Percentiles rank a stretch among this genome's conserved stretches.
Conservation (phyloP, 2,113 vertebrate genomes). For the Puffinus mauretanicus region DNA sequence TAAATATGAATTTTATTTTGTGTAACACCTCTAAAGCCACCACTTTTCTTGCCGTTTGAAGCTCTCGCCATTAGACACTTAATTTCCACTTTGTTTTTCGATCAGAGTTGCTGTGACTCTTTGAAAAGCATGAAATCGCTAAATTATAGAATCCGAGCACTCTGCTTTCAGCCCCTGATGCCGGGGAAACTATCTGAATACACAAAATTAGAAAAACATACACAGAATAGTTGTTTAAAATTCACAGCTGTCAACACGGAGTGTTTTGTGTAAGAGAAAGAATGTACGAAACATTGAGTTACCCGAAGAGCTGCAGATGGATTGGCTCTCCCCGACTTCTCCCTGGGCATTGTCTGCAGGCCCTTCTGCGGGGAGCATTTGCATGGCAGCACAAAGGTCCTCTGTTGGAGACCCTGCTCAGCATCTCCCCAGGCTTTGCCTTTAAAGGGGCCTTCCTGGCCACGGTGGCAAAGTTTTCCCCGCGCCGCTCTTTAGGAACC, state of each 20-base stretch:
- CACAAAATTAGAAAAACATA: constrained; percentile 76
- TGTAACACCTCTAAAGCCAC: background rate
- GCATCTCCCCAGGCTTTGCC: constrained; percentile 65
- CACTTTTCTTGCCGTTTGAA: background rate
- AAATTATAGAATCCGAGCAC: constrained; percentile 74
- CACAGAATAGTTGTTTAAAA: constrained; percentile 73
- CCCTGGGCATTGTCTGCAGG: constrained; percentile 66
- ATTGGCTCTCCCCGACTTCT: constrained; percentile 38
- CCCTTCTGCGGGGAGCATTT: constrained; percentile 73
- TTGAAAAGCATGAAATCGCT: constrained; percentile 82
- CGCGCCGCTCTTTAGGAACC: constrained; percentile 43
- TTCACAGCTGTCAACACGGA: constrained; percentile 76
- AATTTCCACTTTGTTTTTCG: constrained; percentile 75
- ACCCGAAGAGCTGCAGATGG: constrained; percentile 71
- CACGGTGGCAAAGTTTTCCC: background rate
- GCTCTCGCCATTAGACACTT: constrained; percentile 9
- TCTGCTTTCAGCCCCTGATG: constrained; percentile 27
- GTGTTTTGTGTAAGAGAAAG: constrained; percentile 69
- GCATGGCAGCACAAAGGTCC: constrained; percentile 83
- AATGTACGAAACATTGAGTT: constrained; percentile 66
- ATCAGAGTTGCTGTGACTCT: constrained; percentile 71
- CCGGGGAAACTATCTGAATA: constrained; percentile 73
- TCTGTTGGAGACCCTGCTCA: constrained; percentile 74
- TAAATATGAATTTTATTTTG: background rate
- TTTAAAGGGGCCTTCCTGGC: constrained; percentile 58